Base-by-base conservation (phyloP, 2,888 invertebrate species). In the Limnephilus lunatus region DNA sequence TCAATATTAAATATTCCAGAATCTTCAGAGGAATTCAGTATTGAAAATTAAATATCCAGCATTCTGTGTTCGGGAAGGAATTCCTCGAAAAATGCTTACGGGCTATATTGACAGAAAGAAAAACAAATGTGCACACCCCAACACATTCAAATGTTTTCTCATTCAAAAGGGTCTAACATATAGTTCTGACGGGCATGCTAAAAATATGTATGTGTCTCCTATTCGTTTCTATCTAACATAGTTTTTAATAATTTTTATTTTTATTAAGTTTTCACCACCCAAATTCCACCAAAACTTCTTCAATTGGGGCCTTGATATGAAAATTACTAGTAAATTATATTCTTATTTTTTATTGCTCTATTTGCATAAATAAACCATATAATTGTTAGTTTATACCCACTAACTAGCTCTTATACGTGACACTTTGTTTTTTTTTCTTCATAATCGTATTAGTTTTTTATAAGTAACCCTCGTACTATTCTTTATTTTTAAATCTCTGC, bases 61-160 rank as follows among this genome's bases (percentile, higher is more conserved):
- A 32, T 82, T 32, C 82, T 19, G 32, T 5, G 15, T 14, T 32
- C 30, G 82, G 82, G 15, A 15, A 82, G 15, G 82, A 82, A 82
- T 82, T 82, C 32, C 82, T 82, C 14, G 31, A 32, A 14, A 82
- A 32, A 82, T 82, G 14, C 15, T 14, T 32, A 82, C 32, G 82
- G 31, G 15, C 4, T 14, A 82, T 32, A 82, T 82, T 82, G 82
- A 32, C 82, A 82, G 82, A 82, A 82, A 82, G 82, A 82, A 82
- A 68, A 68, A 68, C 68, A 68, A 68, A 68, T 68, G 25, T 68
- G 68, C 68, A 25, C 68, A 68, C 19, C 19, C 68, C 0, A 53
- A 19, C 19, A 68, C n/a, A n/a, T 68, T n/a, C 68, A 68, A 68
- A 7, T 25, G 68, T 9, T n/a, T 68, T 68, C 68, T 68, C n/a